These are phyloP conservation scores for Antrozous pallidus DNA, from an alignment of 2,797 vertebrate species.

Conservation along the genomic window DNA sequence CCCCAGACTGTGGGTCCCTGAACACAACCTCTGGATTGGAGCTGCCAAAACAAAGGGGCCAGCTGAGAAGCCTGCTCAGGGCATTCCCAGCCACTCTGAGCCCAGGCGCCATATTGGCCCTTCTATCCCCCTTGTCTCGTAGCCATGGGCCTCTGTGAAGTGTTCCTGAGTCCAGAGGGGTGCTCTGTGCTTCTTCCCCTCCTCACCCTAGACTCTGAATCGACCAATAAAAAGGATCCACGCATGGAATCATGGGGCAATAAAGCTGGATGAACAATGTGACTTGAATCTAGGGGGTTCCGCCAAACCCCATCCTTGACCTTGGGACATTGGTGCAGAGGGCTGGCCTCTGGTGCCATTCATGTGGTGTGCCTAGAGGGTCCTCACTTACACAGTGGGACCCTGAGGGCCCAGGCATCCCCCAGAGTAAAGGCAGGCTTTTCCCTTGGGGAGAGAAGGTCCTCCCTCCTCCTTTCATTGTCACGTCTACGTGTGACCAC, in stretches of 20 bases:
- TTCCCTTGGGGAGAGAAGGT: background rate
- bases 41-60: no score
- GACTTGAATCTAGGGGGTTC: background rate
- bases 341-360: background rate
- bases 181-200: background rate
- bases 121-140: fast-evolving
- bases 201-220: no score
- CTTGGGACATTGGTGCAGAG: background rate
- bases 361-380: no score
- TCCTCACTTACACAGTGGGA: fast-evolving
- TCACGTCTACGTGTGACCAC: background rate
- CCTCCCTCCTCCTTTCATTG: no score
- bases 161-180: fast-evolving
- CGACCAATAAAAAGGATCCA: background rate
- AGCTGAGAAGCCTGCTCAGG: background rate
- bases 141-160: background rate
- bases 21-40: background rate
- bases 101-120: background rate
- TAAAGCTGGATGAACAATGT: background rate
- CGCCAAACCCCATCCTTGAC: fast-evolving
- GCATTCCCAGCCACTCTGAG: background rate
- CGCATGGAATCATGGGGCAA: fast-evolving
- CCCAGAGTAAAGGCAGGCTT: background rate
- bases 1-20: background rate
- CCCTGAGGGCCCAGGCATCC: background rate